Percentiles rank a stretch among this genome's conserved stretches.
Conservation (phyloP, 1,140 invertebrate species). For the Melitaea cinxia region DNA sequence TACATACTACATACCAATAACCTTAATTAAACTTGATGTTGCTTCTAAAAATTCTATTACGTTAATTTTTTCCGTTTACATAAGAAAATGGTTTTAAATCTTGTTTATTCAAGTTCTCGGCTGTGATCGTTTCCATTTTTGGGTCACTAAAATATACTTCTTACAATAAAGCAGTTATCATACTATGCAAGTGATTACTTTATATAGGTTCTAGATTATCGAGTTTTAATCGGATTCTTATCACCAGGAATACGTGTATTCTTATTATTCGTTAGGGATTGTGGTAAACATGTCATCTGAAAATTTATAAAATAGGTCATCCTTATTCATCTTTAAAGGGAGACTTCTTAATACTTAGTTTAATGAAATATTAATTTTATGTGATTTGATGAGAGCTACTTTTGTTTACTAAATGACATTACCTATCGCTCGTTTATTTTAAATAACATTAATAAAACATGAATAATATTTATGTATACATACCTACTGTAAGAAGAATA, state of each 20-base stretch:
- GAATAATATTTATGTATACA: too few species aligned
- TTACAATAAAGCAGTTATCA: constrained; percentile 22
- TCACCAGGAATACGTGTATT: constrained; percentile 17
- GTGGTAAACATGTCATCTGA: constrained; percentile 19
- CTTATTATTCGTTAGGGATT: constrained; percentile 26
- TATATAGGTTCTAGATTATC: constrained; percentile 25
- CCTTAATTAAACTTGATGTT: constrained; percentile 82
- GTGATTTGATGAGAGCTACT: too few species aligned
- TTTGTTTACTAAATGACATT: too few species aligned
- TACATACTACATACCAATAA: constrained; percentile 85
- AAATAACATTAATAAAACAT: too few species aligned
- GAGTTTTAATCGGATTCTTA: too few species aligned
- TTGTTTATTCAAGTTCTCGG: constrained; percentile 44
- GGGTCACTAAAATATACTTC: constrained; percentile 1
- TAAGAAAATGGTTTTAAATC: constrained; percentile 76
- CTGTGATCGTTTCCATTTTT: constrained; percentile 47
- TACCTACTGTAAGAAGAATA: too few species aligned
- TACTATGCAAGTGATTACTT: neutral
- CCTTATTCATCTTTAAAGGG: neutral
- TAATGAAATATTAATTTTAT: neutral
- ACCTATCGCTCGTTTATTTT: too few species aligned
- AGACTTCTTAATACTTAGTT: neutral
- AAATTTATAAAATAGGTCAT: constrained; percentile 16
- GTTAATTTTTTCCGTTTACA: constrained; percentile 82
- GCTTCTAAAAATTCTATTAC: constrained; percentile 84